Evolutionary conservation across 1,140 invertebrate species (phyloP), one percentile per base, ranked within the genome.

Genomic region (Micrasema longulum): DNA sequence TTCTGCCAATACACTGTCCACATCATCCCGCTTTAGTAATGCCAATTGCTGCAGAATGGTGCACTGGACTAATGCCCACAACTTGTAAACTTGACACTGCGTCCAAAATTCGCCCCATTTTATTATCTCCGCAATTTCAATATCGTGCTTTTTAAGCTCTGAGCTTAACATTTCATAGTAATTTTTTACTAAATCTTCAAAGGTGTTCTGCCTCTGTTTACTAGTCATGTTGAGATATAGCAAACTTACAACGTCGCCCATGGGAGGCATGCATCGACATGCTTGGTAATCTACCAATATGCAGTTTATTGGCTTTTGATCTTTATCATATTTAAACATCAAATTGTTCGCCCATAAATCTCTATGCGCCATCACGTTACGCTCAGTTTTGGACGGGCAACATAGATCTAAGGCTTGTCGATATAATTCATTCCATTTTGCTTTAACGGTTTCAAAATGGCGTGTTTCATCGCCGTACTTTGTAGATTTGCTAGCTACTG

Each of bases 321-420:
- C 48, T 26, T 81, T n/a, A 64, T 84, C 77, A 63, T 89, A 88
- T 74, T 85, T 86, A 76, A 88, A 90, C 73, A 90, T 80, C 0
- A 90, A 74, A 76, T 91, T 91, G 41, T 88, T 89, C 16, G 84
- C 82, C 89, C 89, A 90, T 5, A 88, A 78, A 80, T 91, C 87
- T 0, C 87, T 85, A 77, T 90, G 90, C 45, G 83, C 85, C 10
- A 90, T 79, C 0, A 90, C 89, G 69, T 88, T 90, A 38, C 79
- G 74, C 16, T 76, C 73, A 26, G 77, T 76, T 7, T 65, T 45
- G 22, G 80, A 80, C 11, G 43, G 31, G 35, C 80, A 69, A 47
- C 77, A 73, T 16, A 83, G 65, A 47, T 76, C 63, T 50, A 83
- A 73, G 10, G 78, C 80, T 14, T 72, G 60, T 23, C 69, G 71